These are phyloP conservation scores for Nylanderia fulva DNA, from an alignment of 1,140 invertebrate species.

Conservation along the genomic window DNA sequence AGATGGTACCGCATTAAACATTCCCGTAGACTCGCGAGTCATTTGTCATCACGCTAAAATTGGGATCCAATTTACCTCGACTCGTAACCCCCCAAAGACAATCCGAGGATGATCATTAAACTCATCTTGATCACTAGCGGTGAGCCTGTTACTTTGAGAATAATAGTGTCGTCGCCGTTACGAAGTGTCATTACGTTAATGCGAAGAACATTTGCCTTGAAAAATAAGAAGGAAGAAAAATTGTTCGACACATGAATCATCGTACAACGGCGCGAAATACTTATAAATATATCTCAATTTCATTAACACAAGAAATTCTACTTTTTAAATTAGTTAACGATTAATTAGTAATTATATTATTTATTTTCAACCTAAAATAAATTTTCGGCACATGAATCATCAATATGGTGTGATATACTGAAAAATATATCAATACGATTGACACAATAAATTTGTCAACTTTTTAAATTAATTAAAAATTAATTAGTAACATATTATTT, in stretches of 20 bases:
- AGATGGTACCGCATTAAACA: conserved; percentile 76
- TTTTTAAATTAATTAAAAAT: neutral
- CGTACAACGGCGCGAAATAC: neutral
- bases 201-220: conserved; percentile 50
- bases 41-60: conserved; percentile 77
- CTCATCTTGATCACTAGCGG: conserved; percentile 64
- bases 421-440: conserved; percentile 1
- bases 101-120: conserved; percentile 70
- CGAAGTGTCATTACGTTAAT: conserved; percentile 61
- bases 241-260: conserved; percentile 62
- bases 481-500: conserved; percentile 8
- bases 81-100: conserved; percentile 66
- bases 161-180: conserved; percentile 60
- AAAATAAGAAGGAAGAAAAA: conserved; percentile 58
- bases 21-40: conserved; percentile 71
- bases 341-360: neutral
- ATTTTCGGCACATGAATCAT: conserved; percentile 62
- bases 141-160: conserved; percentile 39
- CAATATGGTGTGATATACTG: neutral
- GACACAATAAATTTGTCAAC: neutral
- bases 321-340: neutral
- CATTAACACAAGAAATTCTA: neutral
- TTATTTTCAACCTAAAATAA: too few relatives aligned
- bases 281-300: conserved; percentile 12
- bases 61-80: conserved; percentile 65